These are phyloP conservation scores for Gymnogyps californianus DNA, from an alignment of 2,113 vertebrate species.

Conservation along the genomic window DNA sequence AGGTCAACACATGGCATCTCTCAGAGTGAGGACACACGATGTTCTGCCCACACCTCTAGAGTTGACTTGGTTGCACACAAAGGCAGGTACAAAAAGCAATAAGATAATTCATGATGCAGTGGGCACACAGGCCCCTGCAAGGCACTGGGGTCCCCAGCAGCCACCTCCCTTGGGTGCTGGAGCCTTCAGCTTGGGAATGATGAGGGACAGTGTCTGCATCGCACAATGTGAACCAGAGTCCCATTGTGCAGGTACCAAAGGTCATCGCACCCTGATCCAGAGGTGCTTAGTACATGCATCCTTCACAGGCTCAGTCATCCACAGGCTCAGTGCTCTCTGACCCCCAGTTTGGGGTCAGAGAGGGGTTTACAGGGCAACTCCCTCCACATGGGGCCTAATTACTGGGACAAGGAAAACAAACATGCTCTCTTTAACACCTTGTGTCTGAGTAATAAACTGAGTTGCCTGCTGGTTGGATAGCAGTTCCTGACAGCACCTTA, in stretches of 20 bases:
- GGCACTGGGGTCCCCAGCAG: neutral
- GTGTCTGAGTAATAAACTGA: neutral
- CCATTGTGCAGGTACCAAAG: no score
- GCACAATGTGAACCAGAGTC: neutral
- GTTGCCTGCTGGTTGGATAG: neutral
- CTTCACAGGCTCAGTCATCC: neutral
- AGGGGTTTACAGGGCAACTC: neutral
- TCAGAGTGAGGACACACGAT: neutral
- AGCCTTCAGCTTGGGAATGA: neutral
- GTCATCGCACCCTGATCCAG: neutral
- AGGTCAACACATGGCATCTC: neutral
- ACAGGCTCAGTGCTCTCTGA: neutral
- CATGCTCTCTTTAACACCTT: neutral
- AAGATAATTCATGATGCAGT: neutral
- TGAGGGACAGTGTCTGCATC: neutral
- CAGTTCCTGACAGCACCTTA: neutral
- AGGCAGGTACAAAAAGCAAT: neutral
- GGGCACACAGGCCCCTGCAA: neutral
- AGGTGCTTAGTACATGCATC: neutral
- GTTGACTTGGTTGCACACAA: neutral
- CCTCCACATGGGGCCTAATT: neutral
- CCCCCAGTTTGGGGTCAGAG: neutral
- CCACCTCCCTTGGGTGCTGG: neutral
- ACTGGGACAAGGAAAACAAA: neutral
- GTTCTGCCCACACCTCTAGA: neutral